Evolutionary conservation across 2,797 vertebrate species (phyloP).

Genomic region (Falco berigora): DNA sequence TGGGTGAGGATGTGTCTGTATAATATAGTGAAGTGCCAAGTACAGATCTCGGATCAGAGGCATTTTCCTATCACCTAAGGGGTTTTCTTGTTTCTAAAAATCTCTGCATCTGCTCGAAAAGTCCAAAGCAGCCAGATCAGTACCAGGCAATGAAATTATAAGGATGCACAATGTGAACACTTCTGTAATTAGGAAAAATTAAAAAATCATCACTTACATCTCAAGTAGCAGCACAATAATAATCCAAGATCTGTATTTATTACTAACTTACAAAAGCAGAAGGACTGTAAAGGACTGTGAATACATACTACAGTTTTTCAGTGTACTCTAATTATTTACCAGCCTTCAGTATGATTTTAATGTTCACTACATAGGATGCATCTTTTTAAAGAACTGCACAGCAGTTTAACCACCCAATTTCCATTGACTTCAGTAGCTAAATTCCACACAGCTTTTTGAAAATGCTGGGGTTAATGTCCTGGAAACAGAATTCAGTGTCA

Average conservation of each 20-base stretch:
- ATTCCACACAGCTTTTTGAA: constrained; percentile 20
- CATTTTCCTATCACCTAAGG: background rate
- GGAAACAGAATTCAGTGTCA: constrained; percentile 47
- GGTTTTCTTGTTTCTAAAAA: background rate
- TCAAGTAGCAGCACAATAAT: background rate
- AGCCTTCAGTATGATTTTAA: background rate
- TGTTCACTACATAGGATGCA: background rate
- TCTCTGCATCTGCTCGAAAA: background rate
- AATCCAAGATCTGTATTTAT: background rate
- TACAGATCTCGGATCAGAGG: background rate
- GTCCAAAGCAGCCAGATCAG: background rate
- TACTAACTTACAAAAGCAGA: background rate
- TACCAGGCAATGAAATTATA: background rate
- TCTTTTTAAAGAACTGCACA: background rate
- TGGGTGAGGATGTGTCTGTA: background rate
- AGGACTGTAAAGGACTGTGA: background rate
- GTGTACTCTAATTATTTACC: background rate
- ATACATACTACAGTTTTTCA: background rate
- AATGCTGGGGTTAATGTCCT: constrained; percentile 30
- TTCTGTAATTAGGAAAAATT: background rate
- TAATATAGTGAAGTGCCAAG: background rate
- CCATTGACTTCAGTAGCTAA: background rate
- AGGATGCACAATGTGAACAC: background rate
- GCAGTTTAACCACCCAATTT: background rate
- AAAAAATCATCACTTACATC: background rate